Base-by-base conservation (phyloP, 2,113 vertebrate species). In the Motacilla alba region DNA sequence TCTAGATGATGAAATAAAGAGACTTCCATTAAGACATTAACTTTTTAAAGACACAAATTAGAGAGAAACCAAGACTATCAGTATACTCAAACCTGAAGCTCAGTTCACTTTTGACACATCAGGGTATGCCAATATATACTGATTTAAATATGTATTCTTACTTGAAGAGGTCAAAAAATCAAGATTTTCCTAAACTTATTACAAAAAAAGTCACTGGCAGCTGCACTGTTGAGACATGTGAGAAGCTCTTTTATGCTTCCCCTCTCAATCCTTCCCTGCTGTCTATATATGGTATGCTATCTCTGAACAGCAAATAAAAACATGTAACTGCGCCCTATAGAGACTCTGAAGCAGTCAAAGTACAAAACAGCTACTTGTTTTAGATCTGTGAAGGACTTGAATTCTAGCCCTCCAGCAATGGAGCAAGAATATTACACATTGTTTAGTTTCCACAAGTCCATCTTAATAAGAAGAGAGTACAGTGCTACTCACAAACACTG, bases 1-100 rank as follows among this genome's bases (percentile, higher is more conserved):
- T 84, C 56, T 64, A 92, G 35, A 90, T 63, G 30, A 80, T 46
- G 33, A 90, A 97, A 96, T 79, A 66, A 94, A 85, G 6, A 85
- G 75, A 66, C 33, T 78, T 63, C 59, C 39, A 73, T 69, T 87
- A 94, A 84, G 47, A 94, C 37, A 79, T 3, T 69, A 19, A 6
- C 62, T 77, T 91, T 83, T 96, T 67, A 63, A 79, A 92, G 33
- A 67, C 24, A 91, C 13, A 81, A 86, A 73, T 66, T 37, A 58
- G 26, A 62, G 1, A 78, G 59, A 77, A 74, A 93, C 10, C 35
- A 79, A 91, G 41, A 87, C 74, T 75, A 82, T 84, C 13, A 75
- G 18, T 35, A 79, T 19, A 41, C 30, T 76, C 27, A 50, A 74
- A 93, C 87, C 12, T n/a, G 20, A 92, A 94, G 55, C 53, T 59